Base-by-base conservation (phyloP, 2,888 invertebrate species). In the Caenorhabditis sp. region DNA sequence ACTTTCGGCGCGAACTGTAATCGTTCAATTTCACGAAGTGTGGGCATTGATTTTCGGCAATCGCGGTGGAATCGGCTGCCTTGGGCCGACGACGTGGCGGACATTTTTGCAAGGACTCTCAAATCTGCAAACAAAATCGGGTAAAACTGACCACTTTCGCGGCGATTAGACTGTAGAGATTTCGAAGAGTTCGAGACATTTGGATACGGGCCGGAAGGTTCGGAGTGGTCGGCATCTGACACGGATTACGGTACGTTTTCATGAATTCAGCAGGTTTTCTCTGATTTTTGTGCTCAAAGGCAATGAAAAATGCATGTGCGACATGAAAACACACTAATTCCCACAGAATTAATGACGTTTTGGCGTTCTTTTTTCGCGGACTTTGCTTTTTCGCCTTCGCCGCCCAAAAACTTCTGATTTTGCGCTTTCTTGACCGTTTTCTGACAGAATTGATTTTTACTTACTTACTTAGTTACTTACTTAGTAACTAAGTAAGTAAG, bases 121-220 rank as follows among this genome's bases (percentile, higher is more conserved):
- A 30, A 30, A 35, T 35, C 35, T 35, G 35, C 9, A 35, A 35
- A 35, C 13, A 9, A 35, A 9, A 9, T 9, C 2, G 35, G 15
- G 30, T 30, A 5, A 7, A n/a, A 59, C 41, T 9, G 52, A 85
- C 85, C 82, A 86, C 84, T 75, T 84, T 86, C 15, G 84, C 75
- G 9, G 86, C 80, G 41, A 79, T 37, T n/a, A 79, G n/a, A n/a
- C n/a, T 55, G n/a, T 62, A 70, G 48, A 83, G 32, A 8, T 81
- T 82, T 27, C 79, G 70, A 13, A 79, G 39, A 7, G 37, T 11
- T 22, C 79, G 76, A 45, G 76, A 48, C 76, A 81, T 68, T 22
- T 79, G 63, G 55, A 83, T 41, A 56, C 80, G 80, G 39, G 68
- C 56, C 20, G 70, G 73, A 52, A 70, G 61, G 22, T 63, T 71